phyloP scores from a whole-genome alignment of 2,113 vertebrate genomes.

The Scytalopus superciliaris region DNA sequence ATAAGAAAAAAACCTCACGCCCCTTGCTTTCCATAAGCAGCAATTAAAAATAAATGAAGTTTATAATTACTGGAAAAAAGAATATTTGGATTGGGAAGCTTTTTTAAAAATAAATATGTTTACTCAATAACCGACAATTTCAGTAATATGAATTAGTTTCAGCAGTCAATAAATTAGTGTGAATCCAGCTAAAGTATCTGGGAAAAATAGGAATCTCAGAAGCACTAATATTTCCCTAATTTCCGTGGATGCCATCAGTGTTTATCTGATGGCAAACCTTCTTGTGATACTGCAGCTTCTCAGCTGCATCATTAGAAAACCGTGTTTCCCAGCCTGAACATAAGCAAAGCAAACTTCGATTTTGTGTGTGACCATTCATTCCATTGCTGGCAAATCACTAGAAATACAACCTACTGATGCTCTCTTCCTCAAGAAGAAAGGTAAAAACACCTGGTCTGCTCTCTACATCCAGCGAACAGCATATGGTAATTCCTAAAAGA shows the following conservation, averaged over 20 bases:
- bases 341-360: neutral
- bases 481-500: neutral
- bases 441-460: neutral
- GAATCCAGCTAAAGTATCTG: neutral
- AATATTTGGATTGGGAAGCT: neutral
- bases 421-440: constrained; percentile 46
- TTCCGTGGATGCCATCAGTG: neutral
- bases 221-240: neutral
- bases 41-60: neutral
- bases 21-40: neutral
- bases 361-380: neutral
- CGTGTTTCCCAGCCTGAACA: neutral
- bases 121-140: neutral
- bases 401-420: constrained; percentile 23
- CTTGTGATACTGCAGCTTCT: neutral
- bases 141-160: neutral
- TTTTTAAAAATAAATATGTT: neutral
- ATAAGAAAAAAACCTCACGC: neutral
- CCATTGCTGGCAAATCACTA: neutral
- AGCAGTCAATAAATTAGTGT: neutral
- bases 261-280: neutral
- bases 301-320: neutral
- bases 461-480: neutral
- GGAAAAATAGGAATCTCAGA: constrained; percentile 4
- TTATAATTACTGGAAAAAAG: neutral